Evolutionary conservation across 2,888 invertebrate genomes (phyloP).

Genomic region (Dicyrtomina minuta): DNA sequence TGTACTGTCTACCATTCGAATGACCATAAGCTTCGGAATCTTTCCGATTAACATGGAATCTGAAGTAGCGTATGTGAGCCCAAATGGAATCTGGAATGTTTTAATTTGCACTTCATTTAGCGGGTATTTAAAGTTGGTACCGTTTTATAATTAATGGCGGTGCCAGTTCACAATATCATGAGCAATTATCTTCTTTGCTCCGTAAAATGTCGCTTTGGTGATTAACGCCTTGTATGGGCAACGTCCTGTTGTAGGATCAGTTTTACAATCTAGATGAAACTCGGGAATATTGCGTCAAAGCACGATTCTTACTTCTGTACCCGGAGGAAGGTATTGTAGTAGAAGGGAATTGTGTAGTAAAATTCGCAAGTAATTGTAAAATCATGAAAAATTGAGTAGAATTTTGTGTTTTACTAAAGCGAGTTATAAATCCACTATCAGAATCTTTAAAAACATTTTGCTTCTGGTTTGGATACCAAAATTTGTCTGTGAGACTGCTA

Average conservation of each 20-base stretch:
- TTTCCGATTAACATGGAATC: not conserved
- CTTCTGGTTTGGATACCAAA: constrained; percentile 2
- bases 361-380: not conserved
- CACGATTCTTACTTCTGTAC: not conserved
- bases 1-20: not conserved
- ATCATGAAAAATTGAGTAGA: not conserved
- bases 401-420: not conserved
- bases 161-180: too few relatives aligned
- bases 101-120: not conserved
- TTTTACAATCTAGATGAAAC: not conserved
- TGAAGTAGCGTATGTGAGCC: not conserved
- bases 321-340: not conserved
- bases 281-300: not conserved
- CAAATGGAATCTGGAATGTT: not conserved
- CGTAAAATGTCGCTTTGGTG: not conserved
- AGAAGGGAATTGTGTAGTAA: not conserved
- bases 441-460: not conserved
- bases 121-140: not conserved
- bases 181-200: too few relatives aligned
- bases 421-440: not conserved
- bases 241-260: not conserved
- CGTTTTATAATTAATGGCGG: too few relatives aligned
- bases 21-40: too few relatives aligned
- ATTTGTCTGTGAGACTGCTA: not conserved
- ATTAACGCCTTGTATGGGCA: not conserved